A percentile compares a stretch with the other conserved stretches of the same genome.
phyloP scores from a whole-genome alignment of 1,140 invertebrate species.

The Apis laboriosa region DNA sequence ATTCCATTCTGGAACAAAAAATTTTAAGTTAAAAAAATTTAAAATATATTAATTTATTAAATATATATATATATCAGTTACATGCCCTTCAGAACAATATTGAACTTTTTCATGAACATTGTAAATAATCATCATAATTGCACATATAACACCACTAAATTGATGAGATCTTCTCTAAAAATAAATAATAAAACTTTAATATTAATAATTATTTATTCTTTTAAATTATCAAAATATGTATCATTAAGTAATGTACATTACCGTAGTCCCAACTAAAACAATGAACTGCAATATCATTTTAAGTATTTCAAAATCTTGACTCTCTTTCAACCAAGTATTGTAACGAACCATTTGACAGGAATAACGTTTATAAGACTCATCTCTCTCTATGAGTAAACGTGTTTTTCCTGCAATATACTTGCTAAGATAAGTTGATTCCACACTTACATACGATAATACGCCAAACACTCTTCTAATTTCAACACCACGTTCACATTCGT shows the following conservation, averaged over 20 bases:
- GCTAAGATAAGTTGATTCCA: slow-evolving; percentile 71
- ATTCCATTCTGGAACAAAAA: slow-evolving; percentile 68
- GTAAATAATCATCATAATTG: slow-evolving; percentile 67
- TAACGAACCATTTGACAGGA: slow-evolving; percentile 73
- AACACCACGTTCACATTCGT: slow-evolving; percentile 75
- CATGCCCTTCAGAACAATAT: slow-evolving; percentile 67
- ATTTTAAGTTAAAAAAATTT: slow-evolving; percentile 15
- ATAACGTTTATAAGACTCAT: slow-evolving; percentile 69
- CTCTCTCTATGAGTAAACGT: slow-evolving; percentile 55
- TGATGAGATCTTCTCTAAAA: slow-evolving; percentile 78
- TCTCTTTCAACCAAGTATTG: slow-evolving; percentile 69
- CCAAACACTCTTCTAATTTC: slow-evolving; percentile 75
- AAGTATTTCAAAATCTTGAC: slow-evolving; percentile 72
- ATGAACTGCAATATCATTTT: slow-evolving; percentile 74
- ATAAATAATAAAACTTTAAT: slow-evolving; percentile 49
- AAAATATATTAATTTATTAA: slow-evolving; percentile 24
- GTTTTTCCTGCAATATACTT: slow-evolving; percentile 74
- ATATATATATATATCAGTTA: neutral
- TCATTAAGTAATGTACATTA: slow-evolving; percentile 48
- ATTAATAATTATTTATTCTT: slow-evolving; percentile 1
- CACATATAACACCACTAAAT: slow-evolving; percentile 76
- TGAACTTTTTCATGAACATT: slow-evolving; percentile 70
- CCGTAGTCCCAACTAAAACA: slow-evolving; percentile 69
- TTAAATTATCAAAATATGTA: neutral
- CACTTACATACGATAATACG: slow-evolving; percentile 66